A percentile compares a stretch with the other conserved stretches of the same genome.
Conservation (phyloP, 2,113 vertebrate species). For the Melanotaenia duboulayi region DNA sequence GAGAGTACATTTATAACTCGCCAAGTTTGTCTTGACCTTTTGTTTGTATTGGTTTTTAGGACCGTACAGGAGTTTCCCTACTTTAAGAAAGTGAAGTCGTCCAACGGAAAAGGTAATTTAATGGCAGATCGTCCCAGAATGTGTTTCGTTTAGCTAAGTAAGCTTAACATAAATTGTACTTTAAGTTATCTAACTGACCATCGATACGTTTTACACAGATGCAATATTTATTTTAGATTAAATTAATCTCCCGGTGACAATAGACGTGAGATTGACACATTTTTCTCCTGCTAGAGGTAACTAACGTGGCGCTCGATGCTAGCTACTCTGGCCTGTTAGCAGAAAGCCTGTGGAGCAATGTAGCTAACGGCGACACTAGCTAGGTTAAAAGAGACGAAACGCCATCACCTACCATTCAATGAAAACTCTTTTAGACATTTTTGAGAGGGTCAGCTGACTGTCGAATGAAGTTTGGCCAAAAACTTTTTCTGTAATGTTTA, state of each 20-base stretch:
- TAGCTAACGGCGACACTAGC: not conserved
- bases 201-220: too few relatives aligned
- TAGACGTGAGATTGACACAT: too few relatives aligned
- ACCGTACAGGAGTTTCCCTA: rapidly evolving
- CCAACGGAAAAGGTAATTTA: slow-evolving; percentile 25
- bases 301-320: not conserved
- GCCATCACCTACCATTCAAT: not conserved
- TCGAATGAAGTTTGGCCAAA: too few relatives aligned
- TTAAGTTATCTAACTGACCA: not conserved
- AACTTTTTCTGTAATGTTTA: too few relatives aligned
- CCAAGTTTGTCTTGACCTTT: not conserved
- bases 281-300: not conserved
- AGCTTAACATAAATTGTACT: too few relatives aligned
- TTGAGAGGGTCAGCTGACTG: not conserved
- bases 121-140: not conserved
- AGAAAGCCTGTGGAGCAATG: not conserved
- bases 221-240: too few relatives aligned
- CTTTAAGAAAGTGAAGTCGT: slow-evolving; percentile 7
- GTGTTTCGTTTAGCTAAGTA: slow-evolving; percentile 3
- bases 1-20: not conserved
- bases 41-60: rapidly evolving
- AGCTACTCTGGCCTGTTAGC: not conserved
- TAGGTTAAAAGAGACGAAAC: not conserved
- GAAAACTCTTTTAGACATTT: not conserved
- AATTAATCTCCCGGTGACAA: too few relatives aligned